These are phyloP conservation scores for Ischnus inquisitorius DNA, from an alignment of 2,888 invertebrate species.

Conservation along the genomic window DNA sequence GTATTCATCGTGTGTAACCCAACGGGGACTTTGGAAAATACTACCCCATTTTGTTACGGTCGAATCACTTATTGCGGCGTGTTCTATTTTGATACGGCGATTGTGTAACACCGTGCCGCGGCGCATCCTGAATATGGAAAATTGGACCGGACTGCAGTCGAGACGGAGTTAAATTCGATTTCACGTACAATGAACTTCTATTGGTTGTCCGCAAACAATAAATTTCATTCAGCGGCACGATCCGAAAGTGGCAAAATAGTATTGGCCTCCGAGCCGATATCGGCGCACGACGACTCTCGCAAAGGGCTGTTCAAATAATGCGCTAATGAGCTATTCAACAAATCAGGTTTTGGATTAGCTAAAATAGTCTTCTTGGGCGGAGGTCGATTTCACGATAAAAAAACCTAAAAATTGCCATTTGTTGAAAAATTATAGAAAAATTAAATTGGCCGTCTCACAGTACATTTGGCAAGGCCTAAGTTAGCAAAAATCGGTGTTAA, in stretches of 20 bases:
- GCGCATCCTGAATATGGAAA: slow-evolving; percentile 65
- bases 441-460: too few relatives aligned
- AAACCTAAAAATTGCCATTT: too few relatives aligned
- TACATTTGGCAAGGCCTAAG: too few relatives aligned
- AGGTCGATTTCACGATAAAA: too few relatives aligned
- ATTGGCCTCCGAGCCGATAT: slow-evolving; percentile 17
- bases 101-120: slow-evolving; percentile 71
- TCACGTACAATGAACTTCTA: slow-evolving; percentile 67
- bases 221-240: slow-evolving; percentile 72
- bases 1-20: slow-evolving; percentile 85
- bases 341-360: too few relatives aligned
- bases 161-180: slow-evolving; percentile 82
- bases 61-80: slow-evolving; percentile 85
- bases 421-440: too few relatives aligned
- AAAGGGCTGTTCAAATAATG: too few relatives aligned
- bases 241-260: slow-evolving; percentile 23
- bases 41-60: slow-evolving; percentile 82
- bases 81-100: slow-evolving; percentile 84
- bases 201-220: slow-evolving; percentile 74
- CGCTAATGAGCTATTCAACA: too few relatives aligned
- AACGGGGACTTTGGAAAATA: slow-evolving; percentile 84
- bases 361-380: too few relatives aligned
- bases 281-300: slow-evolving; percentile 12
- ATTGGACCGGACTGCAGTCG: slow-evolving; percentile 59
- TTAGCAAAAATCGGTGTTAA: too few relatives aligned